A percentile compares a stretch with the other conserved stretches of the same genome.
Evolutionary conservation across 2,797 vertebrate genomes (phyloP).

Genomic region (Leucoraja ocellata): DNA sequence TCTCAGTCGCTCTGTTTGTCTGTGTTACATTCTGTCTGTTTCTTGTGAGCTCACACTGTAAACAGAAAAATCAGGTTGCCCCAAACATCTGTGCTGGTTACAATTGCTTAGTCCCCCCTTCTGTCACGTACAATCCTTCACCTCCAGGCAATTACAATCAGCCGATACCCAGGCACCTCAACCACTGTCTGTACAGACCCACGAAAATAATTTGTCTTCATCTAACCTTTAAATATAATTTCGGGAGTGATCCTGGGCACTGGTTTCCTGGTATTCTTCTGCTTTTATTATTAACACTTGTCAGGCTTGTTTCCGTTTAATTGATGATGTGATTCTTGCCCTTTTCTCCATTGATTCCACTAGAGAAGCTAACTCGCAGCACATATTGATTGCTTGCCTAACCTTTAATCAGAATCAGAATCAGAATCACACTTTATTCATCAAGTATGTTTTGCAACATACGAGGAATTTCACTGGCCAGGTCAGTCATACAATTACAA

Average conservation of each 20-base stretch:
- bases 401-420: not conserved
- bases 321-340: not conserved
- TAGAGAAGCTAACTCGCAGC: not conserved
- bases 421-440: too few species aligned
- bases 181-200: too few species aligned
- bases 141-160: not conserved
- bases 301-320: conserved; percentile 6
- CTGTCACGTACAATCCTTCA: not conserved
- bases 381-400: not conserved
- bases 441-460: too few species aligned
- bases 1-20: not conserved
- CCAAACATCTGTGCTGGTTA: not conserved
- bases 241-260: not conserved
- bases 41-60: not conserved
- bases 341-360: not conserved
- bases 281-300: conserved; percentile 9
- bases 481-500: too few species aligned
- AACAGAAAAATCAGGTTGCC: not conserved
- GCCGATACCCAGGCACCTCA: not conserved
- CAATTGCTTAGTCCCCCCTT: not conserved
- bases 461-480: too few species aligned
- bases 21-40: not conserved
- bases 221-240: conserved; percentile 34
- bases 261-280: conserved; percentile 1
- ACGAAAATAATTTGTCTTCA: conserved; percentile 21